Base-by-base conservation (phyloP, 2,888 invertebrate genomes). In the Meganola albula region DNA sequence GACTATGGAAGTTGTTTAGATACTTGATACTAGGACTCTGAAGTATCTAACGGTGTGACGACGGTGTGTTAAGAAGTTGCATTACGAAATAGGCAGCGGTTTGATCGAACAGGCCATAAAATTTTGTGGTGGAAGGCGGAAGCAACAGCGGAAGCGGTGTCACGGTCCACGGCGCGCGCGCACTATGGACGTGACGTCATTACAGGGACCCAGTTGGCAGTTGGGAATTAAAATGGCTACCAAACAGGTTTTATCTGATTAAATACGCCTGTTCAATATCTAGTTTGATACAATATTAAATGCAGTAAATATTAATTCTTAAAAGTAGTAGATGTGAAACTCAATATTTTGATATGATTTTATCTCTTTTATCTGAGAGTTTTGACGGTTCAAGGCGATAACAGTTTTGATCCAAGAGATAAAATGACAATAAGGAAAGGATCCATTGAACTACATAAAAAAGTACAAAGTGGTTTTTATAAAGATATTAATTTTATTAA, bases 141-240 rank as follows among this genome's bases (percentile, higher is more conserved):
- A 83, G 71, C 64, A 58, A 51, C 66, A 58, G 63, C 83, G 84
- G 84, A 84, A 83, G 67, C 74, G 66, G 71, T 71, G 79, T 79
- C 77, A 79, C 60, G 82, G 78, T 77, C 74, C 63, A 63, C 53
- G 57, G 66, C 58, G 64, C 71, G 57, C 63, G 70, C 71, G 74
- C 63, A 54, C 63, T 68, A 63, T 67, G 62, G 63, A 58, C 28
- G 66, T 79, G 77, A 80, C 80, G 77, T 74, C 76, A 75, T 42
- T 40, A 21, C 39, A 44, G 58, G 53, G 63, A 61, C 58, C 63
- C 58, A 54, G 55, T 50, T 55, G 50, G 50, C 44, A 46, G 43
- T 38, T 36, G 51, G 51, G 46, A 47, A 43, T 37, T 34, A 46
- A 44, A 52, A 53, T 45, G 35, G 36, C 39, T 31, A 29, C 26